These are phyloP conservation scores for Gallinago nigripennis DNA, from an alignment of 2,797 vertebrate species.

Conservation along the genomic window DNA sequence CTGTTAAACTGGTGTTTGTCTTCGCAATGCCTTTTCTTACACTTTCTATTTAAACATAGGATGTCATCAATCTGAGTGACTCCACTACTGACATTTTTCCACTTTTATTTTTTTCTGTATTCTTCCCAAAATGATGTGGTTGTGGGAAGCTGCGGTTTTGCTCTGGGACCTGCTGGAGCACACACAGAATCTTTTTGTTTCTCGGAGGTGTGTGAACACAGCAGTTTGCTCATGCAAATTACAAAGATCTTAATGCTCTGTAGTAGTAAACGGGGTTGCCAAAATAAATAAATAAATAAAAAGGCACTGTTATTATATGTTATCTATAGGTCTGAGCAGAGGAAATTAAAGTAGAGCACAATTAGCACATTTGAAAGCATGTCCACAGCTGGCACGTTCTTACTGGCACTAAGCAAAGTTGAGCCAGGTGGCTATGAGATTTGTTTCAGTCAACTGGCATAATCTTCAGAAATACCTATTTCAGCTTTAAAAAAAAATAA, in stretches of 20 bases:
- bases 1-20: not conserved
- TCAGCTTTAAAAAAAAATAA: not conserved
- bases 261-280: not conserved
- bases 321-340: not conserved
- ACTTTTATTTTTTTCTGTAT: not conserved
- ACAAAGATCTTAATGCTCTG: not conserved
- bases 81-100: not conserved
- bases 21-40: not conserved
- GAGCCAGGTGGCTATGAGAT: not conserved
- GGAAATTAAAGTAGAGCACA: fast-evolving
- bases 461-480: not conserved
- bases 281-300: not conserved
- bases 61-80: not conserved
- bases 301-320: not conserved
- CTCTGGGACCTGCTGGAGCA: not conserved
- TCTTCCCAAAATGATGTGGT: not conserved
- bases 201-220: not conserved
- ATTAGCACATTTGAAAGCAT: not conserved
- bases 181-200: not conserved
- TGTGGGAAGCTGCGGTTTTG: fast-evolving
- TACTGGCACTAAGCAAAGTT: not conserved
- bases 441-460: not conserved
- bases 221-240: not conserved
- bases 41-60: not conserved
- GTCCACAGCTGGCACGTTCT: not conserved